A percentile compares a stretch with the other conserved stretches of the same genome.
phyloP scores from a whole-genome alignment of 2,113 vertebrate genomes.

The Atrichornis clamosus region DNA sequence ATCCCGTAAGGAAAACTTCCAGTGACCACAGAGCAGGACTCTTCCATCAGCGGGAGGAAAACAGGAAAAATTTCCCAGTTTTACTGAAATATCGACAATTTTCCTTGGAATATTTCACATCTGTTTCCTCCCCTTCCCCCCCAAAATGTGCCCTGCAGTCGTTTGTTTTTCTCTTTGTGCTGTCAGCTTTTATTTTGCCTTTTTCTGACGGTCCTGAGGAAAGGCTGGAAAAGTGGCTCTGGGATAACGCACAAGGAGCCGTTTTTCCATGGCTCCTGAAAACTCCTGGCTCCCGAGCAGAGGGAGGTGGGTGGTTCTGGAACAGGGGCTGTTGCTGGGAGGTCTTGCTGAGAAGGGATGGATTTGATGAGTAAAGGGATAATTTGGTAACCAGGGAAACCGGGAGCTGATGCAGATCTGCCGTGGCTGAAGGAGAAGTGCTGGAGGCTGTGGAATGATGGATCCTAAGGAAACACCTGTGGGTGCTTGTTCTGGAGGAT shows the following conservation, averaged over 20 bases:
- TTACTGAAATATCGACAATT: accelerated
- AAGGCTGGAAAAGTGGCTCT: neutral
- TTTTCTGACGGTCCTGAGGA: neutral
- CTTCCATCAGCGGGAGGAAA: neutral
- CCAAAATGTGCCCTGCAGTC: neutral
- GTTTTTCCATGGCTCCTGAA: accelerated
- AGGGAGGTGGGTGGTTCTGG: neutral
- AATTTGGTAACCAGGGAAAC: neutral
- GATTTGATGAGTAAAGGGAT: neutral
- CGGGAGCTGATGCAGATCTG: neutral
- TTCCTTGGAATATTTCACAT: too few relatives aligned
- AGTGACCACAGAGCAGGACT: neutral
- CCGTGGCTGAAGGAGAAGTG: neutral
- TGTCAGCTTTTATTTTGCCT: neutral
- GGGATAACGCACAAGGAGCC: neutral
- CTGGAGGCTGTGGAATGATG: neutral
- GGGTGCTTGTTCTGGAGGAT: neutral
- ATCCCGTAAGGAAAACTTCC: neutral
- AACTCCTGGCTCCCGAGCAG: accelerated
- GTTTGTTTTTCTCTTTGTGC: neutral
- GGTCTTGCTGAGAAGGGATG: neutral
- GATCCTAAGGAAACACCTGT: neutral
- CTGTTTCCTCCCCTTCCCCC: neutral
- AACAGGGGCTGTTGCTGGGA: neutral
- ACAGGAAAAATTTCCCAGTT: accelerated